Evolutionary conservation across 2,888 invertebrate species (phyloP), one percentile per base, ranked within the genome.

Genomic region (Synergus umbraculus): DNA sequence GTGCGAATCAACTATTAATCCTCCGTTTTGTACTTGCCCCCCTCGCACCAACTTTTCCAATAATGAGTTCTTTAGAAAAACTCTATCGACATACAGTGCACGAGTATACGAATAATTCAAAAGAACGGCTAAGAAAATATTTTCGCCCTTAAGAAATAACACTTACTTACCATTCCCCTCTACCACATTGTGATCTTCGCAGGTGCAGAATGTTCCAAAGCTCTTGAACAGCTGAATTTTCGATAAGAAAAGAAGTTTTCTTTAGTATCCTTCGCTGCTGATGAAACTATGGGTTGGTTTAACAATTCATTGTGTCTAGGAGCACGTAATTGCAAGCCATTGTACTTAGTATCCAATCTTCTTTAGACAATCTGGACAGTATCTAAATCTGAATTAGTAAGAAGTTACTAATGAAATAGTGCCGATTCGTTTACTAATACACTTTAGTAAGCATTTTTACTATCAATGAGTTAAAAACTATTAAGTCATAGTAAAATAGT

Each of bases 61-160:
- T 90, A 90, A 90, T 90, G 90, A 90, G 90, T 89, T 89, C 88
- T 87, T 88, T 88, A 88, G 87, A 90, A 88, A 89, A 89, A 87
- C 88, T 87, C 88, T 85, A 86, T 89, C 85, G 84, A 76, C 83
- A 80, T 43, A 76, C 82, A 85, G n/a, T 2, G 54, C 54, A 83
- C 85, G 84, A 85, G 79, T 84, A 83, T 76, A 85, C 82, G 89
- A 88, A 88, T 87, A 86, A 88, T 87, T 89, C 85, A 81, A 80
- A 78, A 83, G 77, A 54, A 54, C 81, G 85, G 80, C 84, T 85
- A 86, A 87, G 85, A 88, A 87, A 89, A 89, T 88, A 89, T 88
- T 89, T 90, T 89, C 82, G 77, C 69, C 78, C 66, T 67, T 77
- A 79, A 78, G 54, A 54, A 54, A 54, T 54, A n/a, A 9, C 54